Percentiles rank a stretch among this genome's conserved stretches.
phyloP scores from a whole-genome alignment of 2,888 invertebrate species.

The Apotomis turbidana region DNA sequence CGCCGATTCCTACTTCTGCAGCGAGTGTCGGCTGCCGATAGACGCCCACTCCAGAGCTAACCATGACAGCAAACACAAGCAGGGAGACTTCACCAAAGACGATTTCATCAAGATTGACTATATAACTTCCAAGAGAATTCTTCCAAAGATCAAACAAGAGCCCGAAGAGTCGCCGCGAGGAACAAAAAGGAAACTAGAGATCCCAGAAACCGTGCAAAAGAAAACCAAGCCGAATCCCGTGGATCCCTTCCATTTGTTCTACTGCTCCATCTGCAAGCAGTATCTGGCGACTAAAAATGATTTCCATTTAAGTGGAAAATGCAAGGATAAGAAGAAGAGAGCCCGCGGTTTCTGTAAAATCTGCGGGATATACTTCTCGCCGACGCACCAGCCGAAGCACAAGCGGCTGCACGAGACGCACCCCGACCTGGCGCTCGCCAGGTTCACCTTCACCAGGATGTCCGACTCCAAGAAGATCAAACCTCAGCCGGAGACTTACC shows the following conservation, averaged over 20 bases:
- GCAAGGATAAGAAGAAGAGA: not conserved
- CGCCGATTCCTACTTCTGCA: constrained; percentile 26
- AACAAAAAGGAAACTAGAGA: constrained; percentile 39
- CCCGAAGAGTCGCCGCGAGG: constrained; percentile 41
- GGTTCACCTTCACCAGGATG: constrained; percentile 50
- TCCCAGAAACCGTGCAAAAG: constrained; percentile 13
- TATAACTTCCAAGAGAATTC: not conserved
- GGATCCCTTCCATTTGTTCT: constrained; percentile 30
- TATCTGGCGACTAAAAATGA: constrained; percentile 30
- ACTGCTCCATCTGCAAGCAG: constrained; percentile 47
- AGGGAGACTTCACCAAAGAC: constrained; percentile 24
- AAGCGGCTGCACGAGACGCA: constrained; percentile 39
- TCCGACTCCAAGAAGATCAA: constrained; percentile 43
- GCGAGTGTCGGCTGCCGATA: constrained; percentile 28
- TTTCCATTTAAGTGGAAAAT: constrained; percentile 15
- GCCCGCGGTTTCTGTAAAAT: constrained; percentile 46
- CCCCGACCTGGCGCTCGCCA: constrained; percentile 46
- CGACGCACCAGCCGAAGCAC: constrained; percentile 39
- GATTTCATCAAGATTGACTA: constrained; percentile 39
- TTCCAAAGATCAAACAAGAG: not conserved
- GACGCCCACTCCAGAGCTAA: constrained; percentile 1
- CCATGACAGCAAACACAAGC: constrained; percentile 31
- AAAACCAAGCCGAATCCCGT: not conserved
- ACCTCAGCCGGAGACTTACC: constrained; percentile 48
- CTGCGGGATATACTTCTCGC: constrained; percentile 54